Evolutionary conservation across 2,797 vertebrate species (phyloP), one percentile per base, ranked within the genome.

Genomic region (Pyrocephalus nanus): DNA sequence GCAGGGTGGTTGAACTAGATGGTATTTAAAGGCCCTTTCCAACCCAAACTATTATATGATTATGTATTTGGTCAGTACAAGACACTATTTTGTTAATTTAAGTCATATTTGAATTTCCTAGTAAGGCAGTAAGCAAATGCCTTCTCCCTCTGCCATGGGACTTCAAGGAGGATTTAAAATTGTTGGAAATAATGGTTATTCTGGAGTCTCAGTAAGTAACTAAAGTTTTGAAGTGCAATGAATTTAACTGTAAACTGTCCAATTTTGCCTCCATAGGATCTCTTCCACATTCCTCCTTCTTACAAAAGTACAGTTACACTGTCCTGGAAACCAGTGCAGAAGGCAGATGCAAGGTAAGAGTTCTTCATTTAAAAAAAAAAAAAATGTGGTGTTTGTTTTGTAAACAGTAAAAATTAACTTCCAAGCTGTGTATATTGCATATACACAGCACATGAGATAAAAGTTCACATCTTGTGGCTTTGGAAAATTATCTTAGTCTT

Each of bases 311-410:
- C 99, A 66, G 98, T 99, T 77, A 99, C 99, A 9, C 98, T 99
- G 87, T 99, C 99, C 84, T 99, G 99, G 99, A 99, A 99, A 95
- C 99, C 99, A 3, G 99, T 99, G 75, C 99, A 99, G 97, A 99
- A 98, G 94, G 78, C 98, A 8, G 99, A 99, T 88, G 97, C 97
- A 75, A 98, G 98, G 99, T 99, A 97, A 98, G 99, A 98, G 57
- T 53, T 78, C 64, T 58, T 65, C 20, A 22, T 66, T 45, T 7
- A 10, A 25, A 26, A 15, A 11, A 15, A 75, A 30, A 81, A 38
- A 54, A 13, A 34, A n/a, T 4, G 13, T 4, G 10, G 7, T 38
- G 14, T 58, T 77, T n/a, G 14, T 69, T 62, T 76, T 65, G 26
- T 78, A 48, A 54, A 53, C 0, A 6, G 30, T 48, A 72, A 66